phyloP scores from a whole-genome alignment of 2,888 invertebrate genomes.

The Perizoma affinitatum region DNA sequence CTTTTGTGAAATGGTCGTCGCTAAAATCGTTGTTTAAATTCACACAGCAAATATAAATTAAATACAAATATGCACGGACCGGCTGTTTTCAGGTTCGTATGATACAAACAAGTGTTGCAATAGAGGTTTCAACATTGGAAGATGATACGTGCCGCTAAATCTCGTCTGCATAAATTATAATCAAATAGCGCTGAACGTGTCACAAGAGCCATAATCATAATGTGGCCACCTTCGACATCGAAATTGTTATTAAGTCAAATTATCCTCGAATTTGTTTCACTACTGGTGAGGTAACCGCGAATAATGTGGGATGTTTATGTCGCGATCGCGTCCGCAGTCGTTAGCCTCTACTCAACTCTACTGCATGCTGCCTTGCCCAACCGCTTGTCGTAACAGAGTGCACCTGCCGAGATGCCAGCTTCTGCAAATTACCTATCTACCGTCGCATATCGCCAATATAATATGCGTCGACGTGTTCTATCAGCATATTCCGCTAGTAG shows the following conservation, averaged over 20 bases:
- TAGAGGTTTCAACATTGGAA: conserved; percentile 58
- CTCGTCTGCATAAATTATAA: conserved; percentile 54
- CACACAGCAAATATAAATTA: conserved; percentile 40
- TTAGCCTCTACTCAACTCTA: conserved; percentile 72
- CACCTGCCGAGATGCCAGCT: conserved; percentile 77
- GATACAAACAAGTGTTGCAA: conserved; percentile 56
- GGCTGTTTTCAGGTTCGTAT: conserved; percentile 33
- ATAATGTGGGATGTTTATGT: conserved; percentile 77
- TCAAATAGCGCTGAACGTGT: conserved; percentile 43
- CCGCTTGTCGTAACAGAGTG: conserved; percentile 78
- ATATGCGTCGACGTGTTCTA: conserved; percentile 12
- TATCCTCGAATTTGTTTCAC: conserved; percentile 72
- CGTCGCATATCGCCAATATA: conserved; percentile 50
- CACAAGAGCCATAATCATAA: conserved; percentile 48
- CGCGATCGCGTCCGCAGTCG: conserved; percentile 69
- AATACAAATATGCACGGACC: conserved; percentile 30
- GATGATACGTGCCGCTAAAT: conserved; percentile 52
- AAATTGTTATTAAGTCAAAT: conserved; percentile 61
- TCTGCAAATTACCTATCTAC: conserved; percentile 61
- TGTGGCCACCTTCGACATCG: conserved; percentile 43
- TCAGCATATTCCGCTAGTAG: conserved; percentile 5
- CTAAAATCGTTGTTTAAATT: conserved; percentile 37
- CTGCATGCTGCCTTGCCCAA: conserved; percentile 72
- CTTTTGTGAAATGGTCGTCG: conserved; percentile 27
- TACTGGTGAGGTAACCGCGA: conserved; percentile 68